Evolutionary conservation across 2,113 vertebrate genomes (phyloP).

Genomic region (Dasyprocta punctata): DNA sequence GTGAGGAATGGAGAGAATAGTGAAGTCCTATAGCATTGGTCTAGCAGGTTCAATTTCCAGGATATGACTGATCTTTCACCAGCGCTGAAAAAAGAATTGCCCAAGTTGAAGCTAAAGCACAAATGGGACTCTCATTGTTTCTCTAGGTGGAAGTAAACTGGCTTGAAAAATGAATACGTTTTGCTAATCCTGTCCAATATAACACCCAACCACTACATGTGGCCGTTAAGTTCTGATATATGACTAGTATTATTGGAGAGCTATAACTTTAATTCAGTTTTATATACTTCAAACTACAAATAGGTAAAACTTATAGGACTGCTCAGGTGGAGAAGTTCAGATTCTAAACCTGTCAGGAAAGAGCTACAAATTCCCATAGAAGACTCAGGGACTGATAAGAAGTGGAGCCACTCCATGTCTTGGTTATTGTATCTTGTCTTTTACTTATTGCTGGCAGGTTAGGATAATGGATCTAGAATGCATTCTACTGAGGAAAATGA

Average conservation of each 20-base stretch:
- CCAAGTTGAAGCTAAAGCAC: neutral
- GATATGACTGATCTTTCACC: neutral
- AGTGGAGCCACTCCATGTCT: neutral
- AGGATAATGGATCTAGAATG: neutral
- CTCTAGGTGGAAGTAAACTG: neutral
- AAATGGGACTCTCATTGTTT: neutral
- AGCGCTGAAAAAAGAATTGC: neutral
- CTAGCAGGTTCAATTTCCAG: neutral
- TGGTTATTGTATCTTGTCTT: neutral
- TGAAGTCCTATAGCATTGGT: neutral
- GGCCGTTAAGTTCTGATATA: neutral
- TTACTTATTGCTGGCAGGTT: neutral
- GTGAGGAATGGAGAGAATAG: neutral
- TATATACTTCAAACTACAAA: neutral
- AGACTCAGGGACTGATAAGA: neutral
- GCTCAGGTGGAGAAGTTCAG: neutral
- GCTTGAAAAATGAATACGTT: neutral
- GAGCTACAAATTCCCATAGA: neutral
- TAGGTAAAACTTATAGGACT: neutral
- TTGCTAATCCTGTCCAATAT: neutral
- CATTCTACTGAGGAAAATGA: too few species aligned
- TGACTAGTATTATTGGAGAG: neutral
- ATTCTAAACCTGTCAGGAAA: neutral
- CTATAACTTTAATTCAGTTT: too few species aligned
- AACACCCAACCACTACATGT: neutral